Evolutionary conservation across 2,888 invertebrate genomes (phyloP).

Genomic region (Limenitis arthemis): DNA sequence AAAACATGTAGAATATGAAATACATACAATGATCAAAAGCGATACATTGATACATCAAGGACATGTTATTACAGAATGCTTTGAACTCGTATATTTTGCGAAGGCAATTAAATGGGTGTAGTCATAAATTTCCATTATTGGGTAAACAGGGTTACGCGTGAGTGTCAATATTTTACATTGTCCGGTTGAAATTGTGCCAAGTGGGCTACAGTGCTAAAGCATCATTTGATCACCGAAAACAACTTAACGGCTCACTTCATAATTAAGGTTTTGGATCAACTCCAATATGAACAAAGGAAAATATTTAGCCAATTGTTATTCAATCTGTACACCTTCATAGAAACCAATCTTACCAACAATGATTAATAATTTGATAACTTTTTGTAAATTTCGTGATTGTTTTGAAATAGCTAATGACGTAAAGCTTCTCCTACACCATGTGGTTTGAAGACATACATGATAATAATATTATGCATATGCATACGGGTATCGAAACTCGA

Average conservation of each 20-base stretch:
- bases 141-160: conserved; percentile 13
- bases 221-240: conserved; percentile 15
- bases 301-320: conserved; percentile 3
- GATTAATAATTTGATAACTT: too few species aligned
- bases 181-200: conserved; percentile 15
- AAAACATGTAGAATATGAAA: too few species aligned
- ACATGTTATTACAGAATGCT: not conserved
- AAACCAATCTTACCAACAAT: too few species aligned
- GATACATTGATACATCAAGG: not conserved
- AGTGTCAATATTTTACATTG: conserved; percentile 13
- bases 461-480: too few species aligned
- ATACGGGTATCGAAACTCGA: too few species aligned
- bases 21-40: too few species aligned
- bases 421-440: too few species aligned
- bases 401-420: too few species aligned
- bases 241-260: conserved; percentile 16
- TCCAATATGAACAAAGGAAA: conserved; percentile 9
- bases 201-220: conserved; percentile 9
- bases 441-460: too few species aligned
- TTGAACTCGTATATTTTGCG: not conserved
- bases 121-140: conserved; percentile 12
- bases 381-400: too few species aligned
- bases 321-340: not conserved
- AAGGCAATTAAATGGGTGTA: conserved; percentile 5
- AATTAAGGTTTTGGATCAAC: conserved; percentile 16